Evolutionary conservation across 2,797 vertebrate species (phyloP).

Genomic region (Erethizon dorsatum): DNA sequence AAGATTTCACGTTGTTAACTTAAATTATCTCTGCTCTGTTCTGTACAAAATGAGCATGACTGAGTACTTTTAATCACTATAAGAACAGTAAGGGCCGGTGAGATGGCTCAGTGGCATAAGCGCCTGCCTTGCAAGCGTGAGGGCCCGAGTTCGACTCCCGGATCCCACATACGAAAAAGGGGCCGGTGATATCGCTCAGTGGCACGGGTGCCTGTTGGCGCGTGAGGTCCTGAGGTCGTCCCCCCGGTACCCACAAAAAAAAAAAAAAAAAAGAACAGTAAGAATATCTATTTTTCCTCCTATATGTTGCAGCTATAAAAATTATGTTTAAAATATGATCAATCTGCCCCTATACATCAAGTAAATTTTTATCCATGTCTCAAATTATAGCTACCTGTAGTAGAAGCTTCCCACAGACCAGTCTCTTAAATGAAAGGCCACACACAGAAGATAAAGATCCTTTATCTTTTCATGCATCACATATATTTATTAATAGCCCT

Average conservation of each 20-base stretch:
- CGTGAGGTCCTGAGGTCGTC: no score
- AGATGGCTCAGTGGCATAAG: no score
- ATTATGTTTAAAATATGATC: background rate
- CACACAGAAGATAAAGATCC: background rate
- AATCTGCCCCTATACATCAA: background rate
- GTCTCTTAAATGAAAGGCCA: background rate
- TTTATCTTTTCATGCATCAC: background rate
- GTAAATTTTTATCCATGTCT: background rate
- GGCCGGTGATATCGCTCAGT: no score
- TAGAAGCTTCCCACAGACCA: background rate
- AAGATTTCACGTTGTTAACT: conserved; percentile 46
- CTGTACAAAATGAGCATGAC: conserved; percentile 37
- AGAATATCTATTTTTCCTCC: background rate
- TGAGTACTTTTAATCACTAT: conserved; percentile 47
- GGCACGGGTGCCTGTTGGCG: no score
- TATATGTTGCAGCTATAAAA: background rate
- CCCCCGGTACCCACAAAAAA: no score
- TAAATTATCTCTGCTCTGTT: background rate
- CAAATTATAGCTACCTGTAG: background rate
- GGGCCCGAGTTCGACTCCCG: no score
- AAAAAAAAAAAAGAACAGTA: no score
- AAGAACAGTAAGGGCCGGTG: conserved; percentile 56
- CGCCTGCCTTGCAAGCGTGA: no score
- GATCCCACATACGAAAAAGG: no score
- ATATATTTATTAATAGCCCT: background rate